A percentile compares a stretch with the other conserved stretches of the same genome.
Conservation (phyloP, 2,888 invertebrate genomes). For the Euspilapteryx auroguttella region DNA sequence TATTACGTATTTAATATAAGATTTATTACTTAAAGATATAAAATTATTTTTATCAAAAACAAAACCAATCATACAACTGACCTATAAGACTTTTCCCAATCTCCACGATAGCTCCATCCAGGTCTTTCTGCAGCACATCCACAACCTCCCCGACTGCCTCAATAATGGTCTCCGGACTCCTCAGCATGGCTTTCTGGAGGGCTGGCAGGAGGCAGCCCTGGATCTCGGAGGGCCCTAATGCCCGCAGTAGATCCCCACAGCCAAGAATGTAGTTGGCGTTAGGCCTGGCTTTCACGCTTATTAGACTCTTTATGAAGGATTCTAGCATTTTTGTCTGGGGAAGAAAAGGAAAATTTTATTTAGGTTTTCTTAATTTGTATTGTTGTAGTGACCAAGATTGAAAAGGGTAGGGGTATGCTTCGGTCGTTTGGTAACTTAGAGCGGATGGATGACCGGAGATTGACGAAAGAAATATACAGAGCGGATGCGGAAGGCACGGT, state of each 20-base stretch:
- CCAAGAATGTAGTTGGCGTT: slow-evolving; percentile 67
- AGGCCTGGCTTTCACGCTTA: slow-evolving; percentile 77
- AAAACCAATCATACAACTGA: too few relatives aligned
- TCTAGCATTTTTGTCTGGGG: slow-evolving; percentile 67
- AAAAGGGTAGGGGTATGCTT: too few relatives aligned
- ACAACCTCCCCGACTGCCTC: slow-evolving; percentile 79
- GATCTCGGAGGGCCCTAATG: slow-evolving; percentile 69
- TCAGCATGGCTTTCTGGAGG: slow-evolving; percentile 86
- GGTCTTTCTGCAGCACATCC: slow-evolving; percentile 69
- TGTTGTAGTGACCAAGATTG: too few relatives aligned
- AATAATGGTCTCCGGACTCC: slow-evolving; percentile 91
- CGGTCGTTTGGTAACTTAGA: too few relatives aligned
- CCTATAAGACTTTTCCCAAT: slow-evolving; percentile 82
- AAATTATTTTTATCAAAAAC: too few relatives aligned
- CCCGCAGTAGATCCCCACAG: slow-evolving; percentile 67
- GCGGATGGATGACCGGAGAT: too few relatives aligned
- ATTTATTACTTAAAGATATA: too few relatives aligned
- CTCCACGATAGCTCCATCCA: slow-evolving; percentile 76
- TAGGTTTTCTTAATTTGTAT: too few relatives aligned
- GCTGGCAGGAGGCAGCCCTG: slow-evolving; percentile 77
- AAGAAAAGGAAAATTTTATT: background rate
- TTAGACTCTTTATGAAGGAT: slow-evolving; percentile 73
- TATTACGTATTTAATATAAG: too few relatives aligned
- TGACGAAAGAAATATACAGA: too few relatives aligned
- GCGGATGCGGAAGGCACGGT: too few relatives aligned